A percentile compares a stretch with the other conserved stretches of the same genome.
These are phyloP conservation scores for Hydrochoerus hydrochaeris DNA, from an alignment of 2,113 vertebrate genomes.

Conservation along the genomic window DNA sequence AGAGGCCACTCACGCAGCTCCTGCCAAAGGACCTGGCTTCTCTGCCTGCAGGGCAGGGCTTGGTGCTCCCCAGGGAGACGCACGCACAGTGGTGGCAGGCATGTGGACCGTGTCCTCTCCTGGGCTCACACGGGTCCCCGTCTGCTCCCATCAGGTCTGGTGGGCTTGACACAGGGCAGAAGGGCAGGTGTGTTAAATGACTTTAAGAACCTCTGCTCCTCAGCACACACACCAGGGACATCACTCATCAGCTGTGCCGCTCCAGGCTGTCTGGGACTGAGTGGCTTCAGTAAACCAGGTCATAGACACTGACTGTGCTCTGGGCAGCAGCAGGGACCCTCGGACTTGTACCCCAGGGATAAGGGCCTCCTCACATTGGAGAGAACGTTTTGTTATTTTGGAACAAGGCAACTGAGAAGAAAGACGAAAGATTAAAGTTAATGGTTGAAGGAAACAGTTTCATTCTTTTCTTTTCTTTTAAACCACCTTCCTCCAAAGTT, in stretches of 20 bases:
- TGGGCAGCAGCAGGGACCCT: not conserved
- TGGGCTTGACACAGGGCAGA: too few relatives aligned
- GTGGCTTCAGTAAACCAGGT: slow-evolving; percentile 43
- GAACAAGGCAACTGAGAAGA: not conserved
- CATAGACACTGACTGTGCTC: not conserved
- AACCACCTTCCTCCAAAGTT: not conserved
- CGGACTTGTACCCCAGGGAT: not conserved
- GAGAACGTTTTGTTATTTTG: not conserved
- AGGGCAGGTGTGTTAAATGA: too few relatives aligned
- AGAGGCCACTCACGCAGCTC: not conserved
- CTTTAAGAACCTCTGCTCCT: not conserved
- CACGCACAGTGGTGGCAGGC: not conserved
- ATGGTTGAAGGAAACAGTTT: not conserved
- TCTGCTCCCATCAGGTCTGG: not conserved
- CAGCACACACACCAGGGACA: not conserved
- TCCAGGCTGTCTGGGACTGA: not conserved
- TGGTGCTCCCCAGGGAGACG: too few relatives aligned
- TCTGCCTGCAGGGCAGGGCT: too few relatives aligned
- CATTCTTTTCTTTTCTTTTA: not conserved
- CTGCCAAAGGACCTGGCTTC: not conserved
- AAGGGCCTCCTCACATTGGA: not conserved
- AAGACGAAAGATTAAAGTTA: not conserved
- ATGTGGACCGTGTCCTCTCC: not conserved
- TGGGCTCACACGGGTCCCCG: fast-evolving
- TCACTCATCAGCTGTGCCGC: not conserved